Evolutionary conservation across 2,797 vertebrate species (phyloP), one percentile per base, ranked within the genome.

Genomic region (Lophotriccus pileatus): DNA sequence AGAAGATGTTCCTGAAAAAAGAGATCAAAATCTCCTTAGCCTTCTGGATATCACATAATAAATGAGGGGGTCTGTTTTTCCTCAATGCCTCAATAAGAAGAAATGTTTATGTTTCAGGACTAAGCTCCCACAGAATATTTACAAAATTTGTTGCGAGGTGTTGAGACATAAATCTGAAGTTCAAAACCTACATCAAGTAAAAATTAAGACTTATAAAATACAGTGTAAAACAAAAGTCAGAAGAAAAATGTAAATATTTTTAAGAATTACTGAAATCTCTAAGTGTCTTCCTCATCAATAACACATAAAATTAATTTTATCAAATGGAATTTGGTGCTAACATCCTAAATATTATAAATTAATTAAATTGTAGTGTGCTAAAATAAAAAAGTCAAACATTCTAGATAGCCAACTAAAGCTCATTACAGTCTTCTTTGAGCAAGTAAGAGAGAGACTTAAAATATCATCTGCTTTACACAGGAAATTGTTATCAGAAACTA

Each of bases 121-220:
- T 92, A 96, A 98, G 95, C 97, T 98, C 97, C 97, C 97, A 97
- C 95, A 76, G 98, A 98, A 98, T 98, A 98, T 98, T 98, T 98
- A 98, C 97, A 98, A 97, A 98, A 98, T 97, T 98, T 98, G 97
- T 98, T 98, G 96, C 56, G 10, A 98, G 98, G 98, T 98, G 98
- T 98, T 97, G 97, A 98, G 94, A 94, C 94, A 98, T 98, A 98
- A 98, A 98, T 98, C 97, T 98, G 90, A 92, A 95, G 96, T 95
- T 97, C 73, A 62, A 98, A 98, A 97, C 94, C 92, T 97, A 97
- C 97, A 97, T 98, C 98, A 98, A 97, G 98, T 97, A 98, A 95
- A 97, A 97, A 87, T 75, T 68, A 97, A 98, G 56, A 66, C 55
- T 94, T 36, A 94, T 95, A 96, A 97, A 97, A 97, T 94, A 96